phyloP scores from a whole-genome alignment of 2,113 vertebrate genomes.

The Phodopus roborovskii region DNA sequence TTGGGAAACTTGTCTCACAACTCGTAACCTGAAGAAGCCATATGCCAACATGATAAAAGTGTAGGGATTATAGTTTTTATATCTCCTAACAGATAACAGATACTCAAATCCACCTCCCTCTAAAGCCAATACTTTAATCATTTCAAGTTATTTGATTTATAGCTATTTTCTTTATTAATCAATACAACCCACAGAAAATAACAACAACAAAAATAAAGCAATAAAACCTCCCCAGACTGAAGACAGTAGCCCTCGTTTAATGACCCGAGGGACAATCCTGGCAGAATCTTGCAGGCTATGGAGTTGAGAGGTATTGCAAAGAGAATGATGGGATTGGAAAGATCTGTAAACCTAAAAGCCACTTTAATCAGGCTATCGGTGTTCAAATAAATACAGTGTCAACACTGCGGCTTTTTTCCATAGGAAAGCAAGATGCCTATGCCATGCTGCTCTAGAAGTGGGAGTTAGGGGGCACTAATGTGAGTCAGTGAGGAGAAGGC shows the following conservation, averaged over 20 bases:
- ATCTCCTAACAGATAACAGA: background rate
- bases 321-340: no score
- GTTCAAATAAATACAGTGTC: background rate
- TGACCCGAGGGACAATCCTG: fast-evolving
- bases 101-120: background rate
- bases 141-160: constrained; percentile 25
- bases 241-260: background rate
- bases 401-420: background rate
- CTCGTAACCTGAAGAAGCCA: background rate
- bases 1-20: constrained; percentile 1
- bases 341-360: background rate
- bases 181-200: background rate
- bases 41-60: background rate
- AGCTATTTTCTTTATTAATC: background rate
- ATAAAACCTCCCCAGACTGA: background rate
- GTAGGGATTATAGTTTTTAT: background rate
- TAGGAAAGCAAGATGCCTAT: background rate
- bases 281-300: background rate
- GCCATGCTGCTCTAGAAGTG: background rate
- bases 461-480: background rate
- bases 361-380: background rate
- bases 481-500: background rate
- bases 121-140: background rate
- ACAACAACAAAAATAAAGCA: background rate
- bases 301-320: background rate